These are phyloP conservation scores for Myzus persicae DNA, from an alignment of 1,140 invertebrate genomes.

Conservation along the genomic window DNA sequence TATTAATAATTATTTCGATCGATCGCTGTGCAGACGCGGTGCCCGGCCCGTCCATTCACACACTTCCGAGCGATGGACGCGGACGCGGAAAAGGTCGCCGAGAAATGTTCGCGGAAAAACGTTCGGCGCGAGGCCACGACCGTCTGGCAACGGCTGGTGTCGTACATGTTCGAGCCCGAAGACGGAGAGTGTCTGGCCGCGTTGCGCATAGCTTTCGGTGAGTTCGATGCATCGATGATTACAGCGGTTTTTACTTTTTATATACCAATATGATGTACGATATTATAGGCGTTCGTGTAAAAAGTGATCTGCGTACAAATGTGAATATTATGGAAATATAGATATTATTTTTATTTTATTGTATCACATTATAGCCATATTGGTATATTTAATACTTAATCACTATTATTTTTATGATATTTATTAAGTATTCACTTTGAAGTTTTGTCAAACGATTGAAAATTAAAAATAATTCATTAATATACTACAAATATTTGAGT, in stretches of 20 bases:
- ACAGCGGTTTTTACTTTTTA: not conserved
- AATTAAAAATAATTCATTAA: too few relatives aligned
- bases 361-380: too few relatives aligned
- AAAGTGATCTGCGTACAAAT: too few relatives aligned
- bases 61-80: not conserved
- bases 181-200: slow-evolving; percentile 80
- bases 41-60: not conserved
- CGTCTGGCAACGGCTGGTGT: slow-evolving; percentile 65
- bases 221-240: slow-evolving; percentile 63
- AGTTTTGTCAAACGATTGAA: too few relatives aligned
- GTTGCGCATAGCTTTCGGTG: slow-evolving; percentile 79
- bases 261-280: not conserved
- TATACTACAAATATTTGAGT: too few relatives aligned
- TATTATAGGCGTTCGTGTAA: not conserved
- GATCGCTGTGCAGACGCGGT: not conserved
- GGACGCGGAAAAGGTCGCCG: not conserved
- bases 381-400: too few relatives aligned
- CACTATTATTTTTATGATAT: too few relatives aligned
- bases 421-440: too few relatives aligned
- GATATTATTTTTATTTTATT: too few relatives aligned
- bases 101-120: not conserved
- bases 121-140: slow-evolving; percentile 44
- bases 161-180: slow-evolving; percentile 72
- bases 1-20: not conserved
- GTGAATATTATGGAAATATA: too few relatives aligned